These are phyloP conservation scores for Amphiduros pacificus DNA, from an alignment of 2,888 invertebrate genomes.

Conservation along the genomic window DNA sequence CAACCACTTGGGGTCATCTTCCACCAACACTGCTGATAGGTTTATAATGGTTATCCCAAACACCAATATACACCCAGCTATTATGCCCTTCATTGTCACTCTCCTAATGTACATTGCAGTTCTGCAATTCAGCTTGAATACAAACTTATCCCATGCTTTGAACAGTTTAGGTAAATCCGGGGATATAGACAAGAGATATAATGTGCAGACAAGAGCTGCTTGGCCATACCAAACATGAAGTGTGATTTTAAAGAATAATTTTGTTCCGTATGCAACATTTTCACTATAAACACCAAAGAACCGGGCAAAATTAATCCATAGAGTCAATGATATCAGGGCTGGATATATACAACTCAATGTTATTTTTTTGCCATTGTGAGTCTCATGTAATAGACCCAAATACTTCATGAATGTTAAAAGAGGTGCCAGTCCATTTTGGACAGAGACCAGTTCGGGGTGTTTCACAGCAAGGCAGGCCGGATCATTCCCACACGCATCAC, in stretches of 20 bases:
- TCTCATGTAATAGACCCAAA: background rate
- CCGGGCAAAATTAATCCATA: conserved; percentile 12
- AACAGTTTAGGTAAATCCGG: conserved; percentile 2
- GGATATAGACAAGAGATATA: conserved; percentile 7
- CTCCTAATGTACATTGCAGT: background rate
- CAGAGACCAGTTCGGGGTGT: background rate
- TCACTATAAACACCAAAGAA: conserved; percentile 16
- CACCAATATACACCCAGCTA: no score
- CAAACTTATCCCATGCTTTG: background rate
- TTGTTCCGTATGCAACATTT: conserved; percentile 8
- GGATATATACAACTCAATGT: conserved; percentile 2
- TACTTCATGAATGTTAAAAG: background rate
- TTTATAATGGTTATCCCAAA: no score
- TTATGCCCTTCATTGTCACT: no score
- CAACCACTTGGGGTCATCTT: no score
- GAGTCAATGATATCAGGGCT: background rate
- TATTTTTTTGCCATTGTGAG: background rate
- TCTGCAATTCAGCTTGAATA: background rate
- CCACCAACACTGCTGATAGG: no score
- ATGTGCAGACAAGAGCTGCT: conserved; percentile 10
- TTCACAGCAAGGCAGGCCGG: background rate
- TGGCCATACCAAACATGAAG: conserved; percentile 18
- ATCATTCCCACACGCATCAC: background rate
- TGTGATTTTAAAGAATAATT: conserved; percentile 17
- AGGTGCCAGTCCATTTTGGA: background rate